phyloP scores from a whole-genome alignment of 2,113 vertebrate genomes.

The Albula goreensis region DNA sequence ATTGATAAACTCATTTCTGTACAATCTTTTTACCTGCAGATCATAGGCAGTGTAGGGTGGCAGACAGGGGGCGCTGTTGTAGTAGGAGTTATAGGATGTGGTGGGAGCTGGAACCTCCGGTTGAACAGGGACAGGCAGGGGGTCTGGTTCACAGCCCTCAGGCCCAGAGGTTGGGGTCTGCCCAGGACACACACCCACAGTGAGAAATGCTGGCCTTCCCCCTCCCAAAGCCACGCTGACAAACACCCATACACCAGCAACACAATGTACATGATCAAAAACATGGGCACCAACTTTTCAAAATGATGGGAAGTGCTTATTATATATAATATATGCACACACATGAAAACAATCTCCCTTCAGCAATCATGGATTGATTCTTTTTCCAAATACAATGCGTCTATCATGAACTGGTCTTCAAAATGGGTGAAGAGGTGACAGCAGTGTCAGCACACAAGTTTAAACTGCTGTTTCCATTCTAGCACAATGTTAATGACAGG shows the following conservation, averaged over 20 bases:
- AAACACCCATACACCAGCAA: background rate
- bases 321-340: too few relatives aligned
- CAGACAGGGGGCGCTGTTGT: conserved; percentile 87
- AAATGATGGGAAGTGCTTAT: too few relatives aligned
- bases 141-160: conserved; percentile 84
- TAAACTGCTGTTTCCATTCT: too few relatives aligned
- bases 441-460: too few relatives aligned
- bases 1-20: background rate
- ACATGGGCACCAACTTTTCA: too few relatives aligned
- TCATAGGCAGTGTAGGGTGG: conserved; percentile 94
- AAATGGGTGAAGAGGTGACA: background rate
- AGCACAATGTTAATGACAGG: too few relatives aligned
- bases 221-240: background rate
- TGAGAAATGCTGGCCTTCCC: background rate
- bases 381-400: too few relatives aligned
- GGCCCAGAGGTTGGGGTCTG: conserved; percentile 82
- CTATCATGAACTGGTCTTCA: too few relatives aligned
- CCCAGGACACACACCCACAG: conserved; percentile 27
- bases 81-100: conserved; percentile 81
- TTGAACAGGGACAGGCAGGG: conserved; percentile 73
- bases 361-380: too few relatives aligned
- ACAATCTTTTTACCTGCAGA: conserved; percentile 79
- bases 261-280: background rate
- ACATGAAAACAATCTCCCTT: too few relatives aligned
- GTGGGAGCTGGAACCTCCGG: conserved; percentile 76